phyloP scores from a whole-genome alignment of 2,113 vertebrate species.

The Phyllostomus discolor region DNA sequence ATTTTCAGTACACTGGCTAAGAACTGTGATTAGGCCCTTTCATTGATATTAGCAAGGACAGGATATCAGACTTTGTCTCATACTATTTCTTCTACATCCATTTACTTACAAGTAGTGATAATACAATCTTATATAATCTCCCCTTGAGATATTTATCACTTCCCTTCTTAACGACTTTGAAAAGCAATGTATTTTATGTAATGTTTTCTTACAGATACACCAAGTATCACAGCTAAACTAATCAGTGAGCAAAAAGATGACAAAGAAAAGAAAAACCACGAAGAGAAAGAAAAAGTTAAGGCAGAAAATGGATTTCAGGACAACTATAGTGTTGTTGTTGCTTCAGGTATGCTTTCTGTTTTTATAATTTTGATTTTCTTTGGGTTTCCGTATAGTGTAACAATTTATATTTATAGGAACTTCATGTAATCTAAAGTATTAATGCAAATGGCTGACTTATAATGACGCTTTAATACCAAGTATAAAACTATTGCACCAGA shows the following conservation, averaged over 20 bases:
- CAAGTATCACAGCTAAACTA: conserved; percentile 98
- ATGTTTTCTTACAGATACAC: conserved; percentile 87
- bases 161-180: conserved; percentile 8
- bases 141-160: background rate
- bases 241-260: conserved; percentile 99
- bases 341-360: conserved; percentile 87
- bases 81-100: background rate
- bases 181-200: conserved; percentile 40
- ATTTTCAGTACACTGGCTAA: background rate
- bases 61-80: background rate
- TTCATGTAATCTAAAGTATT: background rate
- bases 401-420: background rate
- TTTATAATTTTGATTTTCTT: background rate
- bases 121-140: background rate
- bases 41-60: background rate
- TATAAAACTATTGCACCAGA: background rate
- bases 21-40: background rate
- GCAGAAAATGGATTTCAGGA: conserved; percentile 98
- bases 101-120: background rate
- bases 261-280: conserved; percentile 99
- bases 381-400: background rate
- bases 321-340: conserved; percentile 98
- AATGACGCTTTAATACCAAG: background rate
- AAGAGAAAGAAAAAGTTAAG: conserved; percentile 99
- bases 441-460: background rate